Evolutionary conservation across 2,797 vertebrate species (phyloP).

Genomic region (Hybognathus amarus): DNA sequence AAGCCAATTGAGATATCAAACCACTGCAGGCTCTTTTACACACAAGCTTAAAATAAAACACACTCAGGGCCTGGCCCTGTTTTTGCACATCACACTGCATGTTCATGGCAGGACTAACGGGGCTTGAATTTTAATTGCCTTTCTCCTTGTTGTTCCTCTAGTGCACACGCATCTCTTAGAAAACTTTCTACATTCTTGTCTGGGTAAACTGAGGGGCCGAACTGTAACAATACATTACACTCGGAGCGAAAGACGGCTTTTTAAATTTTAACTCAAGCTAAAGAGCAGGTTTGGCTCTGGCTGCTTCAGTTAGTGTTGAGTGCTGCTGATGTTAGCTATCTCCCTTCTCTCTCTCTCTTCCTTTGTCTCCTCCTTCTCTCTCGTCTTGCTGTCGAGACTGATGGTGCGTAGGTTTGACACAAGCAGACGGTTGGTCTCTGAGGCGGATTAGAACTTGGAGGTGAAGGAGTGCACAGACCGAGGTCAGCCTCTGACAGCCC

Average conservation of each 20-base stretch:
- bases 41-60: conserved; percentile 16
- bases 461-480: conserved; percentile 50
- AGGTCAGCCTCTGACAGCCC: conserved; percentile 60
- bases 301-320: conserved; percentile 35
- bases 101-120: conserved; percentile 63
- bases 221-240: conserved; percentile 66
- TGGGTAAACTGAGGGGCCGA: conserved; percentile 62
- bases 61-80: conserved; percentile 48
- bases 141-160: conserved; percentile 44
- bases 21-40: conserved; percentile 34
- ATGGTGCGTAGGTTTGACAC: conserved; percentile 48
- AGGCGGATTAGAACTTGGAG: conserved; percentile 56
- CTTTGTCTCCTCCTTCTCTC: conserved; percentile 2
- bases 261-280: conserved; percentile 53
- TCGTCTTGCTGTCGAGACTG: conserved; percentile 37
- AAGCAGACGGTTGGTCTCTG: conserved; percentile 46
- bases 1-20: conserved; percentile 63
- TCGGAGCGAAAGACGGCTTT: conserved; percentile 42
- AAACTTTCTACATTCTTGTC: conserved; percentile 76
- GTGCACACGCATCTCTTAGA: conserved; percentile 64
- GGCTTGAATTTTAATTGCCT: conserved; percentile 61
- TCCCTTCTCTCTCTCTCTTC: conserved; percentile 8
- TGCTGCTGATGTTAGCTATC: conserved; percentile 27
- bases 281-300: conserved; percentile 52
- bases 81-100: conserved; percentile 72